Conservation (phyloP, 2,113 vertebrate species). For the Poeciliopsis prolifica region DNA sequence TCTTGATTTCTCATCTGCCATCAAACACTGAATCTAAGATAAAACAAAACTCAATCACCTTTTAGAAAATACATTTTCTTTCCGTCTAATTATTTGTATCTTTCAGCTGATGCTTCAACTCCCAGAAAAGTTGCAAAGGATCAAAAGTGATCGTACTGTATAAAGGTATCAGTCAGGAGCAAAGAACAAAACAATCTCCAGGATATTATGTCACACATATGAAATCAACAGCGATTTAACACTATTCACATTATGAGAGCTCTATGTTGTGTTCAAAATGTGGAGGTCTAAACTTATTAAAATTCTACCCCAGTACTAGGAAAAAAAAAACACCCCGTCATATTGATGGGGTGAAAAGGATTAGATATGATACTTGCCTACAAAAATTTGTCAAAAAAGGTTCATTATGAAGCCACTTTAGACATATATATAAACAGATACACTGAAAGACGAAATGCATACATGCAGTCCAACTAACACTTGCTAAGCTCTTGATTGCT, state of each 20-base stretch:
- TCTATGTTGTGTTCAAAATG: background rate
- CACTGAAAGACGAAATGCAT: background rate
- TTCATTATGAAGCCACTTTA: background rate
- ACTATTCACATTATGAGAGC: background rate
- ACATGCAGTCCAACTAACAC: background rate
- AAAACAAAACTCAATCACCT: background rate
- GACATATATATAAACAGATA: background rate
- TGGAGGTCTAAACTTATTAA: background rate
- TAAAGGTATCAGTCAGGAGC: too few species aligned
- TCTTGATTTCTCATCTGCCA: background rate
- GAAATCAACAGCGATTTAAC: too few species aligned
- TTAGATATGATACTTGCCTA: too few species aligned
- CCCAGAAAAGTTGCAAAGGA: too few species aligned
- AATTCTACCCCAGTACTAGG: background rate
- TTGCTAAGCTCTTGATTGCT: background rate
- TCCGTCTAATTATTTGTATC: too few species aligned
- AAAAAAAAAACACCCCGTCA: background rate
- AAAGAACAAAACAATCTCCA: too few species aligned
- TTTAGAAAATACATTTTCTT: background rate
- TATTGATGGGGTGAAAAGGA: background rate
- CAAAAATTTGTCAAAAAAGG: background rate
- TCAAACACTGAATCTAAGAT: background rate
- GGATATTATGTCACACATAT: too few species aligned
- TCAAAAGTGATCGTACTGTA: background rate
- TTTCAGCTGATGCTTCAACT: background rate